A percentile compares a stretch with the other conserved stretches of the same genome.
Conservation (phyloP, 2,113 vertebrate species). For the Paraplagusia blochii region DNA sequence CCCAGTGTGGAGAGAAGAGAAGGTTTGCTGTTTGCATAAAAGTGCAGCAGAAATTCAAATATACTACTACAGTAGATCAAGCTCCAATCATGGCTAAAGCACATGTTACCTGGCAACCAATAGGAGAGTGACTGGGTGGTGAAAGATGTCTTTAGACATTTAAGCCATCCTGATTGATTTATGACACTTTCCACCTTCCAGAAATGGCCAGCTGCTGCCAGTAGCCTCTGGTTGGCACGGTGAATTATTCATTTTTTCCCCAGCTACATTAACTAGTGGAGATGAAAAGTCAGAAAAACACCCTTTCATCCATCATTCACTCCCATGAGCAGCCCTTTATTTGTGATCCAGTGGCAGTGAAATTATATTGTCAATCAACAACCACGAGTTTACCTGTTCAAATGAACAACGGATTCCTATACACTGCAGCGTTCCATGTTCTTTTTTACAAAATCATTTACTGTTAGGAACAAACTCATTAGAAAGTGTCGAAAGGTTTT, state of each 20-base stretch:
- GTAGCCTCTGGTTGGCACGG: no score
- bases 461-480: neutral
- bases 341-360: neutral
- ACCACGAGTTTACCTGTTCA: neutral
- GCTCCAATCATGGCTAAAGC: neutral
- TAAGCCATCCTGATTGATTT: neutral
- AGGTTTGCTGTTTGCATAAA: neutral
- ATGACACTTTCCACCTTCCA: neutral
- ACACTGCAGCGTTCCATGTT: neutral
- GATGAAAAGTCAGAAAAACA: neutral
- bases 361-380: neutral
- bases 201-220: neutral
- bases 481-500: no score
- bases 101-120: neutral
- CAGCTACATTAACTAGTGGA: neutral
- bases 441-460: neutral
- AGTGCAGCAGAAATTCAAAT: neutral
- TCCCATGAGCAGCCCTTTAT: neutral
- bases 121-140: neutral
- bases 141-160: neutral
- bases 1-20: neutral
- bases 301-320: neutral
- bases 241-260: neutral
- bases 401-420: neutral
- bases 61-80: neutral